phyloP scores from a whole-genome alignment of 2,797 vertebrate species.

The Mus spretus region DNA sequence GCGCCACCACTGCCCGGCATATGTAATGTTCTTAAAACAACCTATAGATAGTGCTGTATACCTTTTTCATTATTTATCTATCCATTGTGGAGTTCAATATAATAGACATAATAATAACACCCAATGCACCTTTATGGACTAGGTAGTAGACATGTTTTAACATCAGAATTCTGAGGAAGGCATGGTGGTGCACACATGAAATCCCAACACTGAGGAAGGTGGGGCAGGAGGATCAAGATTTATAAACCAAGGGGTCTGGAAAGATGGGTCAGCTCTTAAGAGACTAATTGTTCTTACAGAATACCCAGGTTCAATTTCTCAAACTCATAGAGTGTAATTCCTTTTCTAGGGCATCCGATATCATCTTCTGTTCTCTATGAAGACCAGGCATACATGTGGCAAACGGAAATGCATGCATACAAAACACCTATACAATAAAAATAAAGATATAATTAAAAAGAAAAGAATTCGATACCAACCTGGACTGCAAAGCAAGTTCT shows the following conservation, averaged over 20 bases:
- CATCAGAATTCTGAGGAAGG: not conserved
- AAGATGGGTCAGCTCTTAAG: not conserved
- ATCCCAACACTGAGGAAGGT: not conserved
- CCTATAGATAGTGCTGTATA: not conserved
- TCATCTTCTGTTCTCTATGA: no score
- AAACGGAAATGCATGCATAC: not conserved
- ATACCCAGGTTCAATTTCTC: not conserved
- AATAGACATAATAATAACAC: not conserved
- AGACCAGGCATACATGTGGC: not conserved
- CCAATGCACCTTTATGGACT: not conserved
- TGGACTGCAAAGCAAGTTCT: not conserved
- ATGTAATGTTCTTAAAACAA: not conserved
- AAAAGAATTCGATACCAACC: not conserved
- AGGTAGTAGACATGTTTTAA: not conserved
- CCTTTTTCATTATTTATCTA: constrained; percentile 46
- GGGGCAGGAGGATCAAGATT: not conserved
- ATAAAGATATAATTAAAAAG: not conserved
- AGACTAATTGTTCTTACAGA: not conserved
- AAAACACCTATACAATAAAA: not conserved
- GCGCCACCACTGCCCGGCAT: not conserved
- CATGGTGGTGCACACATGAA: not conserved
- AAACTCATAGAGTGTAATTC: not conserved
- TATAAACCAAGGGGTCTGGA: not conserved
- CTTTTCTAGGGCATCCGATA: not conserved
- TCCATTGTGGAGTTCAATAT: constrained; percentile 7